Evolutionary conservation across 1,140 invertebrate genomes (phyloP).

Genomic region (Drosophila jambulina): DNA sequence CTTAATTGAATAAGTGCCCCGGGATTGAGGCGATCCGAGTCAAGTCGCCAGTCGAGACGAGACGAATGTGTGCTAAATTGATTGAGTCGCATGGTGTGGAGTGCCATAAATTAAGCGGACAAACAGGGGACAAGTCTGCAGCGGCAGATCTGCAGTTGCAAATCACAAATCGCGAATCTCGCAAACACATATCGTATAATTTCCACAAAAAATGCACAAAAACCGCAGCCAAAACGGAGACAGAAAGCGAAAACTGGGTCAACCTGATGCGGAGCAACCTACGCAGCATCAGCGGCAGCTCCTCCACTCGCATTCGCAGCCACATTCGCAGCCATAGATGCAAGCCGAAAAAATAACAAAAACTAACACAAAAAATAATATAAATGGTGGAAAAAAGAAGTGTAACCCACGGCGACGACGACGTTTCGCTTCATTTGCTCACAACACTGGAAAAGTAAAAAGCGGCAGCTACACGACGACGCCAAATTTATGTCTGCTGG

Average conservation of each 20-base stretch:
- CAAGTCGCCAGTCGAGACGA: background rate
- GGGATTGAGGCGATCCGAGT: slow-evolving; percentile 15
- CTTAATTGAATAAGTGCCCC: slow-evolving; percentile 71
- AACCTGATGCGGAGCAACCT: slow-evolving; percentile 78
- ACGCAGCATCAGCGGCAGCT: slow-evolving; percentile 43
- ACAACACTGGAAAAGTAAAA: slow-evolving; percentile 72
- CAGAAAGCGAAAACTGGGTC: slow-evolving; percentile 80
- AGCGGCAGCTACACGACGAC: slow-evolving; percentile 69
- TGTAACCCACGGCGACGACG: slow-evolving; percentile 39
- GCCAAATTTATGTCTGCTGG: slow-evolving; percentile 75
- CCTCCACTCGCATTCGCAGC: slow-evolving; percentile 30
- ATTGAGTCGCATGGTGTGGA: slow-evolving; percentile 58
- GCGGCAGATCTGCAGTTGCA: slow-evolving; percentile 58
- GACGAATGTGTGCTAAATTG: slow-evolving; percentile 75
- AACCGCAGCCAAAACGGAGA: slow-evolving; percentile 50
- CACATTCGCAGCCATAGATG: slow-evolving; percentile 63
- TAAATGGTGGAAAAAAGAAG: slow-evolving; percentile 34
- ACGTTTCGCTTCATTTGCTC: slow-evolving; percentile 70
- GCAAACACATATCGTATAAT: slow-evolving; percentile 66
- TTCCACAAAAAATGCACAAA: slow-evolving; percentile 64
- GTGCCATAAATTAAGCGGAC: slow-evolving; percentile 64
- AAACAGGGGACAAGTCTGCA: slow-evolving; percentile 65
- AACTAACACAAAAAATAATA: slow-evolving; percentile 38
- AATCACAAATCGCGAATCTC: slow-evolving; percentile 18
- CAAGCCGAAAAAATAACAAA: slow-evolving; percentile 44